Evolutionary conservation across 2,113 vertebrate genomes (phyloP), one percentile per base, ranked within the genome.

Genomic region (Geococcyx californianus): DNA sequence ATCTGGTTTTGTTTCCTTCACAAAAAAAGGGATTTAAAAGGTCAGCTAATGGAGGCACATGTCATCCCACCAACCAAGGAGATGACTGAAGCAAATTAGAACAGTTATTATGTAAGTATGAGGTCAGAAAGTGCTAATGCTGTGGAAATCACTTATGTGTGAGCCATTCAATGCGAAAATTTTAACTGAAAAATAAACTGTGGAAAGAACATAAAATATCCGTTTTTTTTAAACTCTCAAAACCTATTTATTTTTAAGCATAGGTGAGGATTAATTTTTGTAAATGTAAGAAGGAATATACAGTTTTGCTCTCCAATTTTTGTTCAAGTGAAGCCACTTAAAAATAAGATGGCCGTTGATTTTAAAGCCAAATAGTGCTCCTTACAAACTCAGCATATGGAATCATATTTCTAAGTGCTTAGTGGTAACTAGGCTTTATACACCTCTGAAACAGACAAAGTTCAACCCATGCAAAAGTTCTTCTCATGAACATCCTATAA

Each of bases 51-150:
- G 26, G 77, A 76, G 42, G 31, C 34, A 34, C 3, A 19, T 20
- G 20, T 78, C 52, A 93, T 77, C 23, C 14, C 54, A 87, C 52
- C 33, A 34, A 54, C 45, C 60, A 82, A 36, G 56, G 79, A 94
- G 92, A 78, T 42, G 16, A 81, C 38, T 67, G 90, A 94, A 77
- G 91, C 15, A 88, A 95, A 94, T 76, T 49, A 16, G 31, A 73
- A 72, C 38, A 81, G 55, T 80, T 80, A 38, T 28, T 90, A 82
- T 2, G 26, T 78, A 84, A 84, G 45, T 82, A 56, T 70, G 24
- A 81, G 29, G 45, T 69, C 47, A 79, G 67, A 28, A 81, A 94
- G 26, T 72, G 79, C 33, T 80, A 94, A 34, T 76, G 16, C 59
- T 81, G 54, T 68, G 14, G 73, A 89, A 78, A 87, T 94, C 16